Evolutionary conservation across 2,113 vertebrate genomes (phyloP).

Genomic region (Ploceus nigricollis): DNA sequence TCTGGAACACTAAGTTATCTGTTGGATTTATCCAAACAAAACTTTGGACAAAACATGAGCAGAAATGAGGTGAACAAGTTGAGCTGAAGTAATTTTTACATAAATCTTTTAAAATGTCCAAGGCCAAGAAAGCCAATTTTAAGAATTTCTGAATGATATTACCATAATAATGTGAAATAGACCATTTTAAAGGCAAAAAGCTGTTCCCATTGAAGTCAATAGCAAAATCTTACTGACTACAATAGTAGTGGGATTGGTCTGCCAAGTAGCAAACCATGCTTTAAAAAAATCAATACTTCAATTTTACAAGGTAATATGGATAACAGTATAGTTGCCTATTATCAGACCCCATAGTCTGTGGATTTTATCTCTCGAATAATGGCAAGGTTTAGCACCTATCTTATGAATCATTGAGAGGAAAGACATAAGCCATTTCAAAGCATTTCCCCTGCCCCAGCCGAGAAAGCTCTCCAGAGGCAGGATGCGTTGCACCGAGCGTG

Average conservation of each 20-base stretch:
- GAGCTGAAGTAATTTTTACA: not conserved
- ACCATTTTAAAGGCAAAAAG: conserved; percentile 4
- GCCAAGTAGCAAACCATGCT: conserved; percentile 53
- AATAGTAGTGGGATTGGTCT: conserved; percentile 2
- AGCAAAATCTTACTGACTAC: conserved; percentile 34
- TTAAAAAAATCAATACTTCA: conserved; percentile 60
- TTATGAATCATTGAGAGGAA: not conserved
- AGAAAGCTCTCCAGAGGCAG: not conserved
- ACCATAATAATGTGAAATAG: conserved; percentile 34
- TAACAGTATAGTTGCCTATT: conserved; percentile 23
- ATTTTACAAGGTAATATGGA: conserved; percentile 41
- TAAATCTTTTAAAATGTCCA: conserved; percentile 33
- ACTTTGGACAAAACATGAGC: conserved; percentile 15
- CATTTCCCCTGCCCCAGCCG: not conserved
- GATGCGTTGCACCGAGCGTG: not conserved
- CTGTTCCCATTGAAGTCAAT: not conserved
- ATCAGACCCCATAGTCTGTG: not conserved
- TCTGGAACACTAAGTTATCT: conserved; percentile 42
- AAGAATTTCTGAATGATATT: not conserved
- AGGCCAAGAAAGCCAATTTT: not conserved
- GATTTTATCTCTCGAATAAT: conserved; percentile 17
- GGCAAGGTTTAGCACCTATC: not conserved
- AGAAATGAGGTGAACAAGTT: conserved; percentile 38
- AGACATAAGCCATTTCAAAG: not conserved
- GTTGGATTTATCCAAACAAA: conserved; percentile 20